phyloP scores from a whole-genome alignment of 2,888 invertebrate species.

The Nemotelus pantherinus region DNA sequence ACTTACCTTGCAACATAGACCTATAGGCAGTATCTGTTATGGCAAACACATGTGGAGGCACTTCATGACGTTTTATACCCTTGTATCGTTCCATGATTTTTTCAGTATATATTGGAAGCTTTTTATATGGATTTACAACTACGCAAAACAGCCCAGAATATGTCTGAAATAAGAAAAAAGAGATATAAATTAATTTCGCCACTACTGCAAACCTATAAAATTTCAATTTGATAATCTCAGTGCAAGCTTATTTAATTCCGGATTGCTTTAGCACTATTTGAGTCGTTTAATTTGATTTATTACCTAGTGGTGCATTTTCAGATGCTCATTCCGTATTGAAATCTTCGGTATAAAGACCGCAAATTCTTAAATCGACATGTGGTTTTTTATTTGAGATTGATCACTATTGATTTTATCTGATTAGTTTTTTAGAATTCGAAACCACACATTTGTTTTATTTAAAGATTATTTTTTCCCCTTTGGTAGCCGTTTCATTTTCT shows the following conservation, averaged over 20 bases:
- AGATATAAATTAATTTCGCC: constrained; percentile 21
- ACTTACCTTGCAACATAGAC: constrained; percentile 97
- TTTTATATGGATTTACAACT: constrained; percentile 99
- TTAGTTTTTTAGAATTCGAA: no score
- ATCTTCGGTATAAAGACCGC: no score
- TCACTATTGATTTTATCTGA: no score
- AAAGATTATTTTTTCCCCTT: no score
- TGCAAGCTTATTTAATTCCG: background rate
- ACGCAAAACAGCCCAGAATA: constrained; percentile 99
- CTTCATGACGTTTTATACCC: constrained; percentile 98
- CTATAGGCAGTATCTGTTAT: constrained; percentile 99
- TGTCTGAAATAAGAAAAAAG: constrained; percentile 76
- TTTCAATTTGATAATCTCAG: background rate
- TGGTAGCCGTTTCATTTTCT: no score
- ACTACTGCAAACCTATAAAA: background rate
- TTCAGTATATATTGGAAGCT: constrained; percentile 98
- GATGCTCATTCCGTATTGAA: no score
- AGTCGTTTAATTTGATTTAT: background rate
- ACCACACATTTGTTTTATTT: no score
- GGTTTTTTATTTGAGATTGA: no score
- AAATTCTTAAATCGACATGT: no score
- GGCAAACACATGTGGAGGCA: constrained; percentile 99
- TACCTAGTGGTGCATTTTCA: no score
- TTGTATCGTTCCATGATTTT: constrained; percentile 99
- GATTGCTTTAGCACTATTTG: constrained; percentile 22